A percentile compares a stretch with the other conserved stretches of the same genome.
phyloP scores from a whole-genome alignment of 2,888 invertebrate species.

The Sylvicola cinctus region DNA sequence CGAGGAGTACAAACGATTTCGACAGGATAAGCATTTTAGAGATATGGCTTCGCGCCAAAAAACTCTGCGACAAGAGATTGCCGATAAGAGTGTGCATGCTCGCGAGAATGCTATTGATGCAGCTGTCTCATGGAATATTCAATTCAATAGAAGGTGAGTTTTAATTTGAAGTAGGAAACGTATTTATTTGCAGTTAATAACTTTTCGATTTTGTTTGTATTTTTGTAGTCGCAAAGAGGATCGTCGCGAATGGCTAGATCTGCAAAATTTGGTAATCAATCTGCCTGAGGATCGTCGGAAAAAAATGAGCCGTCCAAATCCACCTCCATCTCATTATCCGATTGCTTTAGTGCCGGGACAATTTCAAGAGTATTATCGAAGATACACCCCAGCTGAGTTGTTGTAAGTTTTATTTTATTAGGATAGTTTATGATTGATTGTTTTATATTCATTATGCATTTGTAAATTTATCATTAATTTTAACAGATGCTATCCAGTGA shows the following conservation, averaged over 20 bases:
- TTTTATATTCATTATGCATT: slow-evolving; percentile 2
- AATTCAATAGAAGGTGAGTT: slow-evolving; percentile 44
- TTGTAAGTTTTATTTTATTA: slow-evolving; percentile 22
- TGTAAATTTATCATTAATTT: neutral
- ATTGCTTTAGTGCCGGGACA: slow-evolving; percentile 92
- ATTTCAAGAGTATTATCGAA: slow-evolving; percentile 67
- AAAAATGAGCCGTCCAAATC: slow-evolving; percentile 14
- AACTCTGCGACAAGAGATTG: slow-evolving; percentile 27
- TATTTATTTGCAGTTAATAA: no score
- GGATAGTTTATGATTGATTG: neutral
- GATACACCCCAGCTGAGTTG: slow-evolving; percentile 64
- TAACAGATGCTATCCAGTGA: slow-evolving; percentile 70
- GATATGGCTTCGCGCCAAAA: slow-evolving; percentile 46
- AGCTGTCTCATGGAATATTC: slow-evolving; percentile 73
- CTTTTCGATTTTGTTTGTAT: slow-evolving; percentile 1
- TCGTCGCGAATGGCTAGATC: slow-evolving; percentile 67
- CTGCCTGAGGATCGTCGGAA: slow-evolving; percentile 39
- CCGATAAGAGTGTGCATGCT: slow-evolving; percentile 32
- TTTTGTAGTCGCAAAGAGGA: slow-evolving; percentile 37
- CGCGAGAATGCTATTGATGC: slow-evolving; percentile 62
- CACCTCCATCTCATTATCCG: slow-evolving; percentile 50
- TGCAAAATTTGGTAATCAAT: slow-evolving; percentile 77
- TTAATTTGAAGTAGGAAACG: no score
- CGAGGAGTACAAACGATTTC: slow-evolving; percentile 58
- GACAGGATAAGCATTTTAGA: slow-evolving; percentile 36